A percentile compares a stretch with the other conserved stretches of the same genome.
Conservation (phyloP, 1,140 invertebrate genomes). For the Rhagoletis zephyria region DNA sequence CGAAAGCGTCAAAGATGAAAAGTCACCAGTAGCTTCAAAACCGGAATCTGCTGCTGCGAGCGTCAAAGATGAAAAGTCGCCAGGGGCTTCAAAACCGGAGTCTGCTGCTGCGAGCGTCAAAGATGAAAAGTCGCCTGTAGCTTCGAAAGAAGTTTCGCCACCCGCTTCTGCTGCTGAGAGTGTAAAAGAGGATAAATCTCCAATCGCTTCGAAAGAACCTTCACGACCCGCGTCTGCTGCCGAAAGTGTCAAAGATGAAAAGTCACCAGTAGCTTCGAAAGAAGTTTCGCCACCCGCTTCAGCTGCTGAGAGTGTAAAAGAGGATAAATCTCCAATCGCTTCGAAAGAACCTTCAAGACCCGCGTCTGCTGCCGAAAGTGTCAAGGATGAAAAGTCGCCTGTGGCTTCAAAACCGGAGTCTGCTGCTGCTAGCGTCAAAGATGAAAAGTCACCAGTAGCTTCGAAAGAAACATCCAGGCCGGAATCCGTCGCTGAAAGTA, state of each 20-base stretch:
- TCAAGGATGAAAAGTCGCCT: constrained; percentile 48
- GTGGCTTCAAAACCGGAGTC: too few species aligned
- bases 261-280: constrained; percentile 35
- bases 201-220: background rate
- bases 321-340: constrained; percentile 6
- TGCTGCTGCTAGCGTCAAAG: constrained; percentile 19
- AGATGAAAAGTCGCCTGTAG: constrained; percentile 56
- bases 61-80: constrained; percentile 48
- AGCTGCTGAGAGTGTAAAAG: constrained; percentile 45
- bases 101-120: background rate
- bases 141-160: constrained; percentile 56
- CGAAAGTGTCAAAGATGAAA: constrained; percentile 50
- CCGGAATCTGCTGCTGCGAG: constrained; percentile 18
- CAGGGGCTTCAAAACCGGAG: too few species aligned
- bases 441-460: constrained; percentile 54
- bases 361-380: constrained; percentile 10
- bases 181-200: constrained; percentile 59
- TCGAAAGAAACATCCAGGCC: constrained; percentile 57
- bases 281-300: constrained; percentile 55
- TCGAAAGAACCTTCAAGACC: too few species aligned
- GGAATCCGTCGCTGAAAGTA: constrained; percentile 48
- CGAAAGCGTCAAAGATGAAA: constrained; percentile 50
- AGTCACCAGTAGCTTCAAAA: constrained; percentile 36
- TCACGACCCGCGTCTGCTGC: constrained; percentile 37
- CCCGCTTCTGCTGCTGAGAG: constrained; percentile 45